Evolutionary conservation across 2,888 invertebrate genomes (phyloP).

Genomic region (Acronicta leporina): DNA sequence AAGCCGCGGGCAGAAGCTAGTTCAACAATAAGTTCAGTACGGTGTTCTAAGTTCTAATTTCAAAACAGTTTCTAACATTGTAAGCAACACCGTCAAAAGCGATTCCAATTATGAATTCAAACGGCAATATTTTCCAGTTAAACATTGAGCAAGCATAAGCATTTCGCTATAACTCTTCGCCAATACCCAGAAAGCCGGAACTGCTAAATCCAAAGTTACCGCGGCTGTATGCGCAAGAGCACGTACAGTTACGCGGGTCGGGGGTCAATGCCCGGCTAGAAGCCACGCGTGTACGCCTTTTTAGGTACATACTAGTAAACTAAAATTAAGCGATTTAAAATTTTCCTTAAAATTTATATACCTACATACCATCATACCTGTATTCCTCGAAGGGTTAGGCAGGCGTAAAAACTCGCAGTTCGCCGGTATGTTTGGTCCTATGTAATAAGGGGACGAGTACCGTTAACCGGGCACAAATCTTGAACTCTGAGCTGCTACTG

Average conservation of each 20-base stretch:
- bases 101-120: constrained; percentile 6
- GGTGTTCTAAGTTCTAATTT: constrained; percentile 6
- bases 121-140: constrained; percentile 19
- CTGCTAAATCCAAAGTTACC: constrained; percentile 52
- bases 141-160: constrained; percentile 26
- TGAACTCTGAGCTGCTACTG: too few species aligned
- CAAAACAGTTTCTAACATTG: constrained; percentile 17
- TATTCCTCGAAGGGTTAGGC: too few species aligned
- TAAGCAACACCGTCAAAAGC: constrained; percentile 8
- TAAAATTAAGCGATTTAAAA: constrained; percentile 17
- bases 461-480: too few species aligned
- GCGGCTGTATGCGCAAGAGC: constrained; percentile 49
- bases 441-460: too few species aligned
- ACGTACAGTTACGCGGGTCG: constrained; percentile 72
- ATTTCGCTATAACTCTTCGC: constrained; percentile 33
- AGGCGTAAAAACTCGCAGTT: too few species aligned
- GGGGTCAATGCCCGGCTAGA: constrained; percentile 64
- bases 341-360: constrained; percentile 11
- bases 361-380: too few species aligned
- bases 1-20: too few species aligned
- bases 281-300: constrained; percentile 42
- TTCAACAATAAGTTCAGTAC: background rate
- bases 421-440: too few species aligned
- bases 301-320: constrained; percentile 33
- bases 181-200: constrained; percentile 50